Evolutionary conservation across 2,888 invertebrate genomes (phyloP), one percentile per base, ranked within the genome.

Genomic region (Polyploca ridens): DNA sequence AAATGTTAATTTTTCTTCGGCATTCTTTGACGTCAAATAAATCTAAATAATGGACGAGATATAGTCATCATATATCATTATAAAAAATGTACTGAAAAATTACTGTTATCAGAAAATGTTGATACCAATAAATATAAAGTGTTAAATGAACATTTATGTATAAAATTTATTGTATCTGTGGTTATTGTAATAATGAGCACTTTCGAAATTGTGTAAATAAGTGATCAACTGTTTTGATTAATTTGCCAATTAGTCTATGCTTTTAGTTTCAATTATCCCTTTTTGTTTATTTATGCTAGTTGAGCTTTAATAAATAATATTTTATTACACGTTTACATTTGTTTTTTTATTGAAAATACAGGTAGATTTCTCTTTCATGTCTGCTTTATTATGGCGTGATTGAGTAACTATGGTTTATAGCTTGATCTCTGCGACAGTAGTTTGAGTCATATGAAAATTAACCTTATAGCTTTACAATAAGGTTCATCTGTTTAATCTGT

Each of bases 241-340:
- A 75, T 77, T 83, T 82, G 77, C 80, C 66, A 69, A 66, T 73
- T 77, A 74, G 68, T 46, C 6, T 77, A 68, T 69, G 77, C 75
- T 78, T 79, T 75, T 76, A 76, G 71, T 79, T 79, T 73, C 76
- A 77, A 74, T 75, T 78, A 82, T 72, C 72, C 69, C 70, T 2
- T 78, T 80, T 77, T 77, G 75, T 86, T 89, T 86, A 86, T 88
- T 87, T 86, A 89, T 89, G 90, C 89, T 90, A 89, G 87, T 89
- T 89, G 83, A 89, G 89, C 87, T 90, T 89, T 88, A 88, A 86
- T 89, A 89, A 87, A 89, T 78, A 71, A 85, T 88, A 88, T 87
- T 88, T 88, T 88, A 88, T 87, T 85, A 88, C 84, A 81, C 81
- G 88, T 88, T 88, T 78, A 19, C 62, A 79, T 75, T 67, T 10